Conservation (phyloP, 1,140 invertebrate species). For the Caenorhabditis remanei region DNA sequence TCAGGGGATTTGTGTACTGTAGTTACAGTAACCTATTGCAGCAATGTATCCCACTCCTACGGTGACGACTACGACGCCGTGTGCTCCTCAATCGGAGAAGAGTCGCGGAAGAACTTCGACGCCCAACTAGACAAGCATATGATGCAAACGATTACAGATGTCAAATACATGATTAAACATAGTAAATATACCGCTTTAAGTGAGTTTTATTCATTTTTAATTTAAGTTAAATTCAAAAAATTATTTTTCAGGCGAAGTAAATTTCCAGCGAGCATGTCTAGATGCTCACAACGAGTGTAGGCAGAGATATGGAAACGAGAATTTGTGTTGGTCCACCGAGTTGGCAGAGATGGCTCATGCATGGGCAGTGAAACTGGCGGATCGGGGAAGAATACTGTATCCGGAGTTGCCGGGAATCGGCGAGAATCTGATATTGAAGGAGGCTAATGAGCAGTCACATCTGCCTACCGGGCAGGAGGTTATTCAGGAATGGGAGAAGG, state of each 20-base stretch:
- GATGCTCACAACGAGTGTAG: conserved; percentile 76
- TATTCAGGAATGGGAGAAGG: conserved; percentile 74
- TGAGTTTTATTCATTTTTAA: conserved; percentile 60
- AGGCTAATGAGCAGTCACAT: conserved; percentile 70
- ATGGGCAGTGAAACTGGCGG: conserved; percentile 76
- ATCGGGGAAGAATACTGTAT: conserved; percentile 75
- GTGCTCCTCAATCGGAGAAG: conserved; percentile 58
- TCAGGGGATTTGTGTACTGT: too few species aligned
- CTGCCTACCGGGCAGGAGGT: conserved; percentile 75
- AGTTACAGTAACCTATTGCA: background rate
- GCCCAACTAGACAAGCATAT: conserved; percentile 74
- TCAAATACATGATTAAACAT: conserved; percentile 76
- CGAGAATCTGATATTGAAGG: conserved; percentile 73
- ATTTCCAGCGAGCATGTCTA: conserved; percentile 76
- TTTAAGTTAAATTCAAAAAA: conserved; percentile 38
- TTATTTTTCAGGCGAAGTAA: conserved; percentile 70
- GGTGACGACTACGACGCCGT: conserved; percentile 60
- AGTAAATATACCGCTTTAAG: conserved; percentile 77
- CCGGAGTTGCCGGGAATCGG: conserved; percentile 77
- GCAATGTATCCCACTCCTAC: conserved; percentile 56
- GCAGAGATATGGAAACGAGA: conserved; percentile 64
- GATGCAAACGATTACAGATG: conserved; percentile 78
- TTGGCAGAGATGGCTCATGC: conserved; percentile 76
- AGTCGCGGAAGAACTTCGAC: conserved; percentile 67
- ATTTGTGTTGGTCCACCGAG: conserved; percentile 65